Evolutionary conservation across 2,113 vertebrate genomes (phyloP).

Genomic region (Sclerurus mexicanus): DNA sequence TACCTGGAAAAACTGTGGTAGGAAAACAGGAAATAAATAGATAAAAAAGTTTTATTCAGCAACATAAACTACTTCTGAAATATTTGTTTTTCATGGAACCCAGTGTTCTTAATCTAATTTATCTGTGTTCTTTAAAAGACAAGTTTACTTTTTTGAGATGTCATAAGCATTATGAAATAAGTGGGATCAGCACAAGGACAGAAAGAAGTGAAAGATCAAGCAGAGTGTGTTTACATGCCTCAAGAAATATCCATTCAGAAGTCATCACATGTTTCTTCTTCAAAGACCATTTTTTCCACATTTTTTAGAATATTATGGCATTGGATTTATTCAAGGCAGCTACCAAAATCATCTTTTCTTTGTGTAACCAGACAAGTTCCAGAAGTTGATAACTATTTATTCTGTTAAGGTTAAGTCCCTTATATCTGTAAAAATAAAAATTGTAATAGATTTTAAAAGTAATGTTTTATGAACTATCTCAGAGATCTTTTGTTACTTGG

Average conservation of each 20-base stretch:
- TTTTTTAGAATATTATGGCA: not conserved
- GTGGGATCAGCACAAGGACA: not conserved
- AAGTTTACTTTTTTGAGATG: not conserved
- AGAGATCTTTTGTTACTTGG: not conserved
- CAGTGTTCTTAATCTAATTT: not conserved
- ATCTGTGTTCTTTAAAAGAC: not conserved
- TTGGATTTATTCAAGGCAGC: not conserved
- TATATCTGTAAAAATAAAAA: not conserved
- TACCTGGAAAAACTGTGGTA: not conserved
- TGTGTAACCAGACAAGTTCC: not conserved
- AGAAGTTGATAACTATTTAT: not conserved
- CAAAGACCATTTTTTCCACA: accelerated
- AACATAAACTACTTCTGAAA: not conserved
- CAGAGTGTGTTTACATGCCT: not conserved
- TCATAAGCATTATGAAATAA: not conserved
- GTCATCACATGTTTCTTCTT: not conserved
- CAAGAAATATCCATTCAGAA: not conserved
- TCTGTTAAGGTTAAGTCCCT: not conserved
- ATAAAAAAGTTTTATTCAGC: not conserved
- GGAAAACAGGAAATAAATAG: not conserved
- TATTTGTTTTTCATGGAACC: not conserved
- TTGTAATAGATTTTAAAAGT: not conserved
- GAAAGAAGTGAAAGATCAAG: not conserved
- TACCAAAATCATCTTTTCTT: not conserved
- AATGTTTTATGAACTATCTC: not conserved